These are phyloP conservation scores for Harpalus rufipes DNA, from an alignment of 2,888 invertebrate species.

Conservation along the genomic window DNA sequence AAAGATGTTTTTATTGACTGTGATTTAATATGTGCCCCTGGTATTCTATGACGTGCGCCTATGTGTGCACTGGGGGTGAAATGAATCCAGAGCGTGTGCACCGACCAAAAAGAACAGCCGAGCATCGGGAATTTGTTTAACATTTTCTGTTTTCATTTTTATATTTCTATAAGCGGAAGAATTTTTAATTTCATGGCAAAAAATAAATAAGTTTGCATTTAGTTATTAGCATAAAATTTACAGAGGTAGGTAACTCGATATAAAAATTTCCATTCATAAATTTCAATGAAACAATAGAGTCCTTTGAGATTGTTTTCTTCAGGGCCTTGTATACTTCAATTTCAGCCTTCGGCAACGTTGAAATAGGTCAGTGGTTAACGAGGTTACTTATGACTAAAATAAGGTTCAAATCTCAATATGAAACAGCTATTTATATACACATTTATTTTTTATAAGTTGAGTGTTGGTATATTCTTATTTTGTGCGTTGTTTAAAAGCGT, in stretches of 20 bases:
- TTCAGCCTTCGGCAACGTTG: background rate
- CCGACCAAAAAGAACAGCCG: background rate
- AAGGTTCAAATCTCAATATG: too few relatives aligned
- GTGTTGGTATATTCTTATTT: too few relatives aligned
- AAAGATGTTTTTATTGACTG: too few relatives aligned
- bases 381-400: background rate
- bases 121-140: background rate
- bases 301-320: conserved; percentile 9
- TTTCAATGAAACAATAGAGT: conserved; percentile 5
- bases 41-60: too few relatives aligned
- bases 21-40: too few relatives aligned
- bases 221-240: background rate
- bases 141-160: background rate
- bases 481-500: too few relatives aligned
- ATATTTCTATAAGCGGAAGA: background rate
- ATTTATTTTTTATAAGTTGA: too few relatives aligned
- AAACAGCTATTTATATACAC: too few relatives aligned
- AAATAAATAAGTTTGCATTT: conserved; percentile 7
- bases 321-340: background rate
- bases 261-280: conserved; percentile 3
- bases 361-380: background rate
- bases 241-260: background rate
- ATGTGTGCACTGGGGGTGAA: too few relatives aligned
- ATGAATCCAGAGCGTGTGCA: too few relatives aligned
- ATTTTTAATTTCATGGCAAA: conserved; percentile 24